phyloP scores from a whole-genome alignment of 2,797 vertebrate genomes.

The Thunnus albacares region DNA sequence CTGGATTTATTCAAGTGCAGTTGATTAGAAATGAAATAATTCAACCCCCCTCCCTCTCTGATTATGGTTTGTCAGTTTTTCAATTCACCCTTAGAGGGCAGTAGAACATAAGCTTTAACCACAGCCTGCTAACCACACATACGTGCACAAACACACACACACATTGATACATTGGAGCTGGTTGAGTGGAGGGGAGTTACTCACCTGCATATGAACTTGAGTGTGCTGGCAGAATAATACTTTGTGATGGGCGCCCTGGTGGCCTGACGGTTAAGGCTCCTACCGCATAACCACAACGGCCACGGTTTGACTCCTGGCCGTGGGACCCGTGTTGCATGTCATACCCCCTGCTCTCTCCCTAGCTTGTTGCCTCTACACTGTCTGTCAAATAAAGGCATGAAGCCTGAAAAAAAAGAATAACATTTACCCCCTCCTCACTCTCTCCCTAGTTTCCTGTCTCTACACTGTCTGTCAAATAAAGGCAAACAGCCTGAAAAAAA shows the following conservation, averaged over 20 bases:
- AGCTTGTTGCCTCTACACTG: too few species aligned
- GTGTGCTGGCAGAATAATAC: slow-evolving; percentile 58
- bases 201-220: slow-evolving; percentile 79
- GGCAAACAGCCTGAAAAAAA: too few species aligned
- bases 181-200: slow-evolving; percentile 62
- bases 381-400: too few species aligned
- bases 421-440: too few species aligned
- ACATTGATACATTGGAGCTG: slow-evolving; percentile 28
- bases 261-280: too few species aligned
- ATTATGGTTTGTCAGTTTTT: slow-evolving; percentile 19
- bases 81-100: slow-evolving; percentile 71
- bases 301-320: too few species aligned
- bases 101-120: slow-evolving; percentile 70
- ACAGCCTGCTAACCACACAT: slow-evolving; percentile 2
- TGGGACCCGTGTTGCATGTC: too few species aligned
- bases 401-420: too few species aligned
- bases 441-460: too few species aligned
- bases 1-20: slow-evolving; percentile 38
- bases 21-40: slow-evolving; percentile 40
- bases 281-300: too few species aligned
- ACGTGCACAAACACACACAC: slow-evolving; percentile 31
- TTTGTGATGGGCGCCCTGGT: slow-evolving; percentile 40
- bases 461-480: too few species aligned
- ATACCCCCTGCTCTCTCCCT: too few species aligned
- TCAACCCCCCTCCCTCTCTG: background rate